These are phyloP conservation scores for Sebastiscus albofasciatus DNA, from an alignment of 2,797 vertebrate genomes.

Conservation along the genomic window DNA sequence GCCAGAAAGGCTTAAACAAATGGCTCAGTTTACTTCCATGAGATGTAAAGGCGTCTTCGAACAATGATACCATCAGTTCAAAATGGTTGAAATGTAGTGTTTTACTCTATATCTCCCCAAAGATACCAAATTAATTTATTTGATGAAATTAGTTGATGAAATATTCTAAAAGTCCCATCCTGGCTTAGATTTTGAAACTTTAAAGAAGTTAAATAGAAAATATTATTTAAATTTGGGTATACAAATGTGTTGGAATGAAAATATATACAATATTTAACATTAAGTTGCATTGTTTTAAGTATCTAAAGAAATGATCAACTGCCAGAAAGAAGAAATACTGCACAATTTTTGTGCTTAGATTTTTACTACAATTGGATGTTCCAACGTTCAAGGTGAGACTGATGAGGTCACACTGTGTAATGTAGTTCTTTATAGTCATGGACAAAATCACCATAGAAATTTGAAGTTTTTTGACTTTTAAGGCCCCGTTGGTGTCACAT, in stretches of 20 bases:
- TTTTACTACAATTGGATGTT: not conserved
- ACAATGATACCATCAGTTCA: not conserved
- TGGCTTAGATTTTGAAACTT: not conserved
- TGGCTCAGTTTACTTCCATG: not conserved
- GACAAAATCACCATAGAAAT: not conserved
- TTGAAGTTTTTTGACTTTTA: not conserved
- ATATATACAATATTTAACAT: not conserved
- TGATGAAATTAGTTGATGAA: not conserved
- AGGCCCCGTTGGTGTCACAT: constrained; percentile 1
- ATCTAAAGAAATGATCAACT: not conserved
- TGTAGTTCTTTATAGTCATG: not conserved
- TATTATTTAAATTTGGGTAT: constrained; percentile 18
- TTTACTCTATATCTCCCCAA: not conserved
- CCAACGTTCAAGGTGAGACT: not conserved
- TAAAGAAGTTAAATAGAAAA: not conserved
- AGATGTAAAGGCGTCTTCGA: not conserved
- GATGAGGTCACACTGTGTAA: not conserved
- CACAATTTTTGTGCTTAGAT: not conserved
- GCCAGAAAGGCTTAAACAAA: not conserved
- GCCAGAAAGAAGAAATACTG: not conserved
- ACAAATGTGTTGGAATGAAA: constrained; percentile 31
- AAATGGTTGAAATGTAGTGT: not conserved
- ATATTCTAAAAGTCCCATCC: not conserved
- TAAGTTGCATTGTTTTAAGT: constrained; percentile 15
- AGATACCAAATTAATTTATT: not conserved